Conservation (phyloP, 2,797 vertebrate species). For the Pelochelys cantorii region DNA sequence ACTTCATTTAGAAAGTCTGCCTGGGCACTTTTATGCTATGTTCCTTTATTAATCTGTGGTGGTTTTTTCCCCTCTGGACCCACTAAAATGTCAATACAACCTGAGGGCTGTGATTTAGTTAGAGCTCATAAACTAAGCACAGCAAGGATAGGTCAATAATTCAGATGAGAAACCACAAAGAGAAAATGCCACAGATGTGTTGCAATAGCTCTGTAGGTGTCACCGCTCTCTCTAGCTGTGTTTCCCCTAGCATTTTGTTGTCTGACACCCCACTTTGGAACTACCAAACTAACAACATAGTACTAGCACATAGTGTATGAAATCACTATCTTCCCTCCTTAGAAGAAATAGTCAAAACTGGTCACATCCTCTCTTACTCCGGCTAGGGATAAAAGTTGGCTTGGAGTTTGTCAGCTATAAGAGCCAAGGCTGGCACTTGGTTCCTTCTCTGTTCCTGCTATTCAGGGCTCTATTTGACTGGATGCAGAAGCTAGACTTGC, state of each 20-base stretch:
- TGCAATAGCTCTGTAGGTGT: fast-evolving
- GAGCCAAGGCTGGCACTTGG: too few species aligned
- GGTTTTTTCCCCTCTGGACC: not conserved
- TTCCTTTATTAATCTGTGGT: not conserved
- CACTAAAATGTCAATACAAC: not conserved
- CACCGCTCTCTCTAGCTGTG: fast-evolving
- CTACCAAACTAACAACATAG: not conserved
- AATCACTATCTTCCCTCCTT: not conserved
- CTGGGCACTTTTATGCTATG: not conserved
- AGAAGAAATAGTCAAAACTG: not conserved
- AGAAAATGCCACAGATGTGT: fast-evolving
- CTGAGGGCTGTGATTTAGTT: not conserved
- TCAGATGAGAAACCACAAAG: not conserved
- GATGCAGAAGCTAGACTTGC: not conserved
- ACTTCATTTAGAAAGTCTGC: constrained; percentile 22
- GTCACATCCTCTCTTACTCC: not conserved
- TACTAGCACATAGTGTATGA: not conserved
- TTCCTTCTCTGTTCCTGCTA: not conserved
- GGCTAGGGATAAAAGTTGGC: not conserved
- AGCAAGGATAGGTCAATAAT: not conserved
- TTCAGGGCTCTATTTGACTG: too few species aligned
- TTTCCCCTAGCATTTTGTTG: fast-evolving
- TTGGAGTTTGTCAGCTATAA: not conserved
- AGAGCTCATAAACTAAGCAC: not conserved
- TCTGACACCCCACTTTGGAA: not conserved